Evolutionary conservation across 2,888 invertebrate genomes (phyloP), one percentile per base, ranked within the genome.

Genomic region (Doris montereyensis): DNA sequence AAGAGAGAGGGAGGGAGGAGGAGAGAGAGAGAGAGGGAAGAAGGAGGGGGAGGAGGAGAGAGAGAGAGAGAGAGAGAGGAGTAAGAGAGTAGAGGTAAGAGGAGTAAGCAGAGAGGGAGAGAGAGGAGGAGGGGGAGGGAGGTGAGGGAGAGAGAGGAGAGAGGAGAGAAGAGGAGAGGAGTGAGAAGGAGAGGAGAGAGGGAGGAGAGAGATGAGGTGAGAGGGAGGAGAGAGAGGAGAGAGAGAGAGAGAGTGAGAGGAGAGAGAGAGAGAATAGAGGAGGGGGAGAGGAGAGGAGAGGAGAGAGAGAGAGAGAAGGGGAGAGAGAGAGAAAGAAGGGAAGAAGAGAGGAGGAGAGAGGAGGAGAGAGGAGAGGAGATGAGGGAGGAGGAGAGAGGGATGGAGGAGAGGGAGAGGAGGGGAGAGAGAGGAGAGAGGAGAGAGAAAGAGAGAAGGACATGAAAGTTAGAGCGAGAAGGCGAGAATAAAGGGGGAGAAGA

Each of bases 41-140:
- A 24, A 32, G n/a, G 60, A 60, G 58, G 30, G 60, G 32, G n/a
- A 60, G 60, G 21, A 60, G 60, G 74, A 60, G 58, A 32, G 35
- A 32, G 60, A 60, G 75, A 35, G 62, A 75, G 75, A 62, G 62
- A 62, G 75, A 52, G 72, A 10, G 57, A 72, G 26, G 30, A 2
- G 30, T 4, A 30, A 2, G 30, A 68, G 2, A 30, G 10, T 28
- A 2, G 30, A 2, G 30, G 2, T 1, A 13, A 68, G 30, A 68
- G 10, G 30, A 2, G 30, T 4, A 68, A 1, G 30, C 1, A 68
- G 2, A 68, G 5, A 30, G 2, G 30, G 28, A 68, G 2, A 30
- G 26, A 72, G 52, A 52, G 1, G 26, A 52, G 26, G 24, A 41
- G 57, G 52, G 5, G 26, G 52, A 68, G 30, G 65, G 13, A 24